Evolutionary conservation across 2,888 invertebrate species (phyloP).

Genomic region (Ernsta delagoae): DNA sequence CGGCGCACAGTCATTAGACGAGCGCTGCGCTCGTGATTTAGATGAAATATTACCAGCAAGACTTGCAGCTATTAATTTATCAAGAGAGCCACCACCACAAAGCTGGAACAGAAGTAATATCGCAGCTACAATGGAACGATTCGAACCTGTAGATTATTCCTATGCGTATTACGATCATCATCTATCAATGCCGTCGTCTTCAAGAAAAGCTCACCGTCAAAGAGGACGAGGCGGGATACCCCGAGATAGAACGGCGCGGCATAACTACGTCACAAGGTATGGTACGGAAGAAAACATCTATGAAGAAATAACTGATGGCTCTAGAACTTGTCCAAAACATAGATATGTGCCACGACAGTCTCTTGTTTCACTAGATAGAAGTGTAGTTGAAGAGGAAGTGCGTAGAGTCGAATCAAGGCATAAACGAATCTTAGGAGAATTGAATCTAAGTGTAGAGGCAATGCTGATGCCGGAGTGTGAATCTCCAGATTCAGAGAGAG

Average conservation of each 20-base stretch:
- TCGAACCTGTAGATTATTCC: conserved; percentile 90
- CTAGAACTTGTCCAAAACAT: conserved; percentile 79
- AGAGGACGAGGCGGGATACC: conserved; percentile 74
- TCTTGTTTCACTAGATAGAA: conserved; percentile 88
- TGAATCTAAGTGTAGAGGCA: conserved; percentile 94
- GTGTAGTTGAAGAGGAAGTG: conserved; percentile 93
- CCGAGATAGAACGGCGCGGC: conserved; percentile 80
- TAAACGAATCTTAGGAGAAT: conserved; percentile 92
- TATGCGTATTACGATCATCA: conserved; percentile 93
- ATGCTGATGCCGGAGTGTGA: conserved; percentile 94
- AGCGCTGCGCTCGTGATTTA: conserved; percentile 77
- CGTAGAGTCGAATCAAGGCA: conserved; percentile 93
- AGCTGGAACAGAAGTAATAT: conserved; percentile 87
- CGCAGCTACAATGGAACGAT: conserved; percentile 87
- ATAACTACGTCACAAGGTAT: conserved; percentile 91
- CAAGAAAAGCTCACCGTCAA: conserved; percentile 74
- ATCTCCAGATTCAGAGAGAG: conserved; percentile 87
- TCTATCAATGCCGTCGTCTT: conserved; percentile 86
- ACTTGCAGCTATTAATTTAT: conserved; percentile 77
- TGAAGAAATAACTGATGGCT: conserved; percentile 90
- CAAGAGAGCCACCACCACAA: conserved; percentile 74
- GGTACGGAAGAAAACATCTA: conserved; percentile 94
- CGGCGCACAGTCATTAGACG: conserved; percentile 76
- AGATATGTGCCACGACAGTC: conserved; percentile 83
- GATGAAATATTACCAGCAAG: conserved; percentile 81